phyloP scores from a whole-genome alignment of 2,797 vertebrate species.

The Sparidentex hasta region DNA sequence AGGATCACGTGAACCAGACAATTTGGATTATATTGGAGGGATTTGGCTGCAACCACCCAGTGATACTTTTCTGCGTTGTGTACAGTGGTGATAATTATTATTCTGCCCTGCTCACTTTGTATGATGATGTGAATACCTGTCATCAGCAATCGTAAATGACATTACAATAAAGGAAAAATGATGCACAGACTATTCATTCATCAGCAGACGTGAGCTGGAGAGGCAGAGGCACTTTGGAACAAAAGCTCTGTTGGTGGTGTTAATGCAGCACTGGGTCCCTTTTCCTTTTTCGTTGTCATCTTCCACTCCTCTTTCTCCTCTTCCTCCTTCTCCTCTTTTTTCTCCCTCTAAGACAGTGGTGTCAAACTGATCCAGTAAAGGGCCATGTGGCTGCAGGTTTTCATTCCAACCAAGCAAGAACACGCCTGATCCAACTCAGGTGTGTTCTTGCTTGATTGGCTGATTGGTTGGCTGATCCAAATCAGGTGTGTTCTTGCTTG shows the following conservation, averaged over 20 bases:
- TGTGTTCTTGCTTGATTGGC: no score
- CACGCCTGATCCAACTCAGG: no score
- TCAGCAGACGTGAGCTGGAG: constrained; percentile 21
- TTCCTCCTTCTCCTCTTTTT: neutral
- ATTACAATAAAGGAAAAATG: constrained; percentile 13
- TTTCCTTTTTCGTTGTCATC: neutral
- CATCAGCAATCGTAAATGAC: constrained; percentile 37
- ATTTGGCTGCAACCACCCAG: constrained; percentile 14
- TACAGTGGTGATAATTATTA: constrained; percentile 9
- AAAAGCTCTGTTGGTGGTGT: constrained; percentile 2
- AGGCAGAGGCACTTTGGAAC: constrained; percentile 2
- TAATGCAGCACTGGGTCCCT: neutral
- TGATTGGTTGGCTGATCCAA: no score
- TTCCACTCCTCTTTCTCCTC: no score
- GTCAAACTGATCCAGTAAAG: no score
- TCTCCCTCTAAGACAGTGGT: constrained; percentile 7
- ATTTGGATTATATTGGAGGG: neutral
- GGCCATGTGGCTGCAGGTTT: no score
- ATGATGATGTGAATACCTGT: constrained; percentile 33
- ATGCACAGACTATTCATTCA: constrained; percentile 12
- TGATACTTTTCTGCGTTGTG: neutral
- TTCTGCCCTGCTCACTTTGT: constrained; percentile 12
- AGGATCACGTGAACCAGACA: neutral
- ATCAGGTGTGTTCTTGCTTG: no score
- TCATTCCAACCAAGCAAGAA: no score